A percentile compares a stretch with the other conserved stretches of the same genome.
Conservation (phyloP, 2,113 vertebrate species). For the Colinus virginianus region DNA sequence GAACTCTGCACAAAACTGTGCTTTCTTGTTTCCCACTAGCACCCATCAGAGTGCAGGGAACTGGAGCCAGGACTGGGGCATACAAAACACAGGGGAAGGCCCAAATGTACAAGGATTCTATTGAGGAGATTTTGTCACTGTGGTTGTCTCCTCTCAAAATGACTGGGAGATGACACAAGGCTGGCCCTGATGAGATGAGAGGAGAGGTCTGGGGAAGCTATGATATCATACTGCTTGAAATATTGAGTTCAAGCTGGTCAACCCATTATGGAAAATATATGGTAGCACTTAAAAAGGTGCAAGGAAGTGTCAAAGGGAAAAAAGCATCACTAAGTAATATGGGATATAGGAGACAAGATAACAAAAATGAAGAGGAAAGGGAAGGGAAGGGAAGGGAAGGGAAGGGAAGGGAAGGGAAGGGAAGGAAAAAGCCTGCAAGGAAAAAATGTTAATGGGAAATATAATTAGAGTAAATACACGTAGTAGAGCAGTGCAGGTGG, state of each 20-base stretch:
- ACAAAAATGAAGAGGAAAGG: neutral
- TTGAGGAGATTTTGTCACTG: neutral
- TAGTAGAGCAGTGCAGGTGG: constrained; percentile 5
- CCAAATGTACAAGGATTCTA: neutral
- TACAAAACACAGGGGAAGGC: neutral
- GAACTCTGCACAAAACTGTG: neutral
- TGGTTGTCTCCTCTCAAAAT: constrained; percentile 23
- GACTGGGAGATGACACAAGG: constrained; percentile 28
- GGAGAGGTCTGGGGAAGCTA: constrained; percentile 48
- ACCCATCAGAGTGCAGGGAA: neutral
- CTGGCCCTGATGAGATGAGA: neutral
- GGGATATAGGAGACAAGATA: constrained; percentile 7
- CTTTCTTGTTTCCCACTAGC: accelerated
- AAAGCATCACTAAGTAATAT: constrained; percentile 38
- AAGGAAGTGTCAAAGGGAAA: constrained; percentile 45
- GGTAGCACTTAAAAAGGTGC: constrained; percentile 67
- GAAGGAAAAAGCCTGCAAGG: neutral
- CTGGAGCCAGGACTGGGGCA: neutral
- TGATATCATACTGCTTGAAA: constrained; percentile 71
- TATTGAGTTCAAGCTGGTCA: constrained; percentile 62
- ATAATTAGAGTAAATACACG: constrained; percentile 60
- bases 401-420: neutral
- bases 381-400: neutral
- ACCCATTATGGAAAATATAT: constrained; percentile 67
- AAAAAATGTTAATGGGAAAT: constrained; percentile 65